These are phyloP conservation scores for Macropus fuliginosus DNA, from an alignment of 2,797 vertebrate species.

Conservation along the genomic window DNA sequence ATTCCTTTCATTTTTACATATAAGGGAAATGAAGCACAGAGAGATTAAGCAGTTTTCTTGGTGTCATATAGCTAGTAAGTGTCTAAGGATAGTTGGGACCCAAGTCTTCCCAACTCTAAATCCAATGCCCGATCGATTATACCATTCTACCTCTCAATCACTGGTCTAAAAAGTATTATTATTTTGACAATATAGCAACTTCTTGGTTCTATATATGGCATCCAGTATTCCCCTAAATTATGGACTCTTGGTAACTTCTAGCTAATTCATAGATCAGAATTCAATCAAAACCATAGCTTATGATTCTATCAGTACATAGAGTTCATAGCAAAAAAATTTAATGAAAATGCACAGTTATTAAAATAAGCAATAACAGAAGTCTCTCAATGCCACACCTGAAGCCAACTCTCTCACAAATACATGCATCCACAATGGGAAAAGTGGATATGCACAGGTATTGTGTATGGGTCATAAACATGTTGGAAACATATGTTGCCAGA, in stretches of 20 bases:
- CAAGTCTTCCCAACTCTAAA: background rate
- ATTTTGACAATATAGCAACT: background rate
- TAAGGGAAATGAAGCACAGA: too few species aligned
- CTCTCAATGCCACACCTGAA: background rate
- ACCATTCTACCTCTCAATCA: background rate
- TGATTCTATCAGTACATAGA: background rate
- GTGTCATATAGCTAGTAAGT: too few species aligned
- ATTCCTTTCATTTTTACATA: too few species aligned
- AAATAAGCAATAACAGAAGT: background rate
- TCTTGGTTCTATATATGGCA: background rate
- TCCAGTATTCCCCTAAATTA: background rate
- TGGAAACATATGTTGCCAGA: background rate
- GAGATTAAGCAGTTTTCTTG: too few species aligned
- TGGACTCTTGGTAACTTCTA: background rate
- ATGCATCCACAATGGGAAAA: background rate
- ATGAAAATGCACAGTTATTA: background rate
- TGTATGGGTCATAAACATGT: background rate
- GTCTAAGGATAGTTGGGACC: background rate
- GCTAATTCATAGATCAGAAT: background rate
- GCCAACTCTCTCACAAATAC: background rate
- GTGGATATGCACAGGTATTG: background rate
- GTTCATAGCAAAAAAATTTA: background rate
- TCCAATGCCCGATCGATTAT: background rate
- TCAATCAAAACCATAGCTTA: background rate
- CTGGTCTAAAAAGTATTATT: background rate